Base-by-base conservation (phyloP, 2,113 vertebrate species). In the Corydoras maculifer region DNA sequence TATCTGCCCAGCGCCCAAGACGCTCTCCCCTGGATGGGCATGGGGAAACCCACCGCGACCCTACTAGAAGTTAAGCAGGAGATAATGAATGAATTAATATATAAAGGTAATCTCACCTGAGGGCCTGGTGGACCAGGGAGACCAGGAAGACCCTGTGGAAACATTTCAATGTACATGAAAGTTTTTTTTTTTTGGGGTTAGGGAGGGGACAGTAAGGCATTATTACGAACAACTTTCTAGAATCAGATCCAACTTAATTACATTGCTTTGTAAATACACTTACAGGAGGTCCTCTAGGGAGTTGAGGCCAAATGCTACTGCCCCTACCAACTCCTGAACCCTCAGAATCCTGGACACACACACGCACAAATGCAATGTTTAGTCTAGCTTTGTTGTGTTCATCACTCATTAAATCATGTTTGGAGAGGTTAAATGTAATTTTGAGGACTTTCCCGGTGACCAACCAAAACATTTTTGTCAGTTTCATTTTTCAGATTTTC, bases 301-400 rank as follows among this genome's bases (percentile, higher is more conserved):
- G 59, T 3, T 77, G 57, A 30, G 76, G 80, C 8, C 74, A 87
- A 62, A 88, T 77, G 2, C 74, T 74, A 50, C 62, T 54, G 60
- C 75, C 53, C 48, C 50, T 77, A 31, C 55, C 69, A 49, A 73
- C n/a, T 13, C 91, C 93, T n/a, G 93, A 96, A 53, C 90, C 93
- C 83, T 98, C 94, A n/a, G 86, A 78, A 70, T 97, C 94, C 96
- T 98, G 43, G 8, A 67, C 29, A 65, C 53, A 68, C 48, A 61
- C 32, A 68, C 58, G 43, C 29, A 73, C 70, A 62, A 12, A 31
- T 43, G 2, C 32, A 58, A 18, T n/a, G 3, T 31, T 51, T 63
- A 12, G 5, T 55, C 29, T 30, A 70, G 60, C 49, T 62, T 9
- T 55, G 8, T 9, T 49, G 31, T 58, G 32, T 49, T 48, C 15